Conservation (phyloP, 2,797 vertebrate genomes). For the Amazonetta brasiliensis region DNA sequence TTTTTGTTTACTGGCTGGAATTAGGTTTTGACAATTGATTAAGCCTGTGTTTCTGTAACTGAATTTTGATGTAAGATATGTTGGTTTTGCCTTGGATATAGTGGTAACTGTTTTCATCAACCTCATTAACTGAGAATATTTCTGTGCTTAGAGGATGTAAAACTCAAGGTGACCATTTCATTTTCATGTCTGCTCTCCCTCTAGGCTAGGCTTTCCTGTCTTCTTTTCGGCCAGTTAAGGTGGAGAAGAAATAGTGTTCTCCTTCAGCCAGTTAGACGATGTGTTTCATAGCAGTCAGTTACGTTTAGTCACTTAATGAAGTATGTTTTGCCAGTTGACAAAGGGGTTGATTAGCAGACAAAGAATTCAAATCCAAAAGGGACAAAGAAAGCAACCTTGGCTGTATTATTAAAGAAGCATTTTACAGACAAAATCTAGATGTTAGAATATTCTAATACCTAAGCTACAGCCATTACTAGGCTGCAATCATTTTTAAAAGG, state of each 20-base stretch:
- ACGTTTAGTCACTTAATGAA: constrained; percentile 44
- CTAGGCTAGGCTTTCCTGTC: not conserved
- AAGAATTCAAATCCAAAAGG: not conserved
- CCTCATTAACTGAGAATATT: not conserved
- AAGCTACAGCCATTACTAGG: not conserved
- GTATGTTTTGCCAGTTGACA: constrained; percentile 12
- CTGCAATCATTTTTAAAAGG: not conserved
- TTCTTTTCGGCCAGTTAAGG: constrained; percentile 17
- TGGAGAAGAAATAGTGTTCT: constrained; percentile 1
- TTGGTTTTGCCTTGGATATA: not conserved
- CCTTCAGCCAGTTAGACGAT: not conserved
- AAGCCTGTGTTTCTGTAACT: not conserved
- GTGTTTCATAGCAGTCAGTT: constrained; percentile 15
- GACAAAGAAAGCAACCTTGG: not conserved
- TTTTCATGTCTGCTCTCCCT: not conserved
- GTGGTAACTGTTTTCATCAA: not conserved
- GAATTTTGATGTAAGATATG: not conserved
- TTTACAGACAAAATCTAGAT: not conserved
- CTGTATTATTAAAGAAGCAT: not conserved
- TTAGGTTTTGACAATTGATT: not conserved
- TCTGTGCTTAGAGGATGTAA: not conserved
- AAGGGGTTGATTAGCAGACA: not conserved
- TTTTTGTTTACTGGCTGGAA: not conserved
- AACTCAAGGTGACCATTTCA: not conserved
- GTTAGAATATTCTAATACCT: not conserved